Conservation (phyloP, 2,113 vertebrate species). For the Thymallus thymallus region DNA sequence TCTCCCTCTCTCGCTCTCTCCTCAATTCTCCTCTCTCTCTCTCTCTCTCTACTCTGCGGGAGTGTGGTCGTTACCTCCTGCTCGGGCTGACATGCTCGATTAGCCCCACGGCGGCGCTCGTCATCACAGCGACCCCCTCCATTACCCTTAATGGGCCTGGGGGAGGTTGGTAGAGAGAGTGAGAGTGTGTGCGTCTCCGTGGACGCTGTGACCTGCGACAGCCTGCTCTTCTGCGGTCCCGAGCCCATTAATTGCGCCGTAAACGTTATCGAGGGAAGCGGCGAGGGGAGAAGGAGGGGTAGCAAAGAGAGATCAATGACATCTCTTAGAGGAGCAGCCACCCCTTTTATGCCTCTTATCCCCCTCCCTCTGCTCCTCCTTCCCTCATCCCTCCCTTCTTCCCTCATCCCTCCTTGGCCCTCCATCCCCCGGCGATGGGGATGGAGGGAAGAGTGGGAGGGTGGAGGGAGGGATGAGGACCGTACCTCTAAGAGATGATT, state of each 20-base stretch:
- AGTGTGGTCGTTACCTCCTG: slow-evolving; percentile 4
- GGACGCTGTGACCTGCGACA: slow-evolving; percentile 1
- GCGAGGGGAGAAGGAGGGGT: not conserved
- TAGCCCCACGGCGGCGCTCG: slow-evolving; percentile 8
- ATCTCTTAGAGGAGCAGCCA: slow-evolving; percentile 30
- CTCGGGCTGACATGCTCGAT: slow-evolving; percentile 14
- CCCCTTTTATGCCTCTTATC: slow-evolving; percentile 1
- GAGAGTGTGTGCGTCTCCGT: not conserved
- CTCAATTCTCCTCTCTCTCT: too few relatives aligned
- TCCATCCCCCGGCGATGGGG: not conserved
- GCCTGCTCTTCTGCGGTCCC: slow-evolving; percentile 17
- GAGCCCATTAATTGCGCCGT: slow-evolving; percentile 46
- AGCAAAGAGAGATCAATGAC: slow-evolving; percentile 46
- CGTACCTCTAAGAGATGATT: not conserved
- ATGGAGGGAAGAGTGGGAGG: not conserved
- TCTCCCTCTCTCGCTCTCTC: too few relatives aligned
- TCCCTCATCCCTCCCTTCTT: not conserved
- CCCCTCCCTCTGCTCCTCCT: not conserved
- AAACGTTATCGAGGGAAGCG: slow-evolving; percentile 37
- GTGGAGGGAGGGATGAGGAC: too few relatives aligned
- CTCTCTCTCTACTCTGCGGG: not conserved
- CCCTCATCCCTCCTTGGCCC: slow-evolving; percentile 7
- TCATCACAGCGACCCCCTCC: slow-evolving; percentile 16
- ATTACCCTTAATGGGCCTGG: slow-evolving; percentile 35
- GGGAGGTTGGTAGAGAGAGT: not conserved